Conservation (phyloP, 2,888 invertebrate species). For the Sinhomidia bicolor region DNA sequence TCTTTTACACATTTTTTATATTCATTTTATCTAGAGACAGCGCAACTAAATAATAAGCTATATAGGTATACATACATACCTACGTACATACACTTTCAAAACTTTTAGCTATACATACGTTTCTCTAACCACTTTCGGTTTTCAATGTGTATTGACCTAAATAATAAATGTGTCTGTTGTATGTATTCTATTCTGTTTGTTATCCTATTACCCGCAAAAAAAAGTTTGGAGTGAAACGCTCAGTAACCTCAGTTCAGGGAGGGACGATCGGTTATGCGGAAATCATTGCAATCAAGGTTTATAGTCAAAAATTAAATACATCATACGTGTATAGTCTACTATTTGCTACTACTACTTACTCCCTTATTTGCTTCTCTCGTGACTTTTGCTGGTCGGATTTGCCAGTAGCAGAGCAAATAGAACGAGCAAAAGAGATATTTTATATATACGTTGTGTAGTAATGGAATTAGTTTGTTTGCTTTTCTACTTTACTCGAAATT, state of each 20-base stretch:
- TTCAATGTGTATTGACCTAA: slow-evolving; percentile 15
- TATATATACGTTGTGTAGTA: neutral
- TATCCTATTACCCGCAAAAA: slow-evolving; percentile 7
- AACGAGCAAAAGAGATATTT: neutral
- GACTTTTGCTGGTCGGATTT: neutral
- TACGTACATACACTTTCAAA: too few species aligned
- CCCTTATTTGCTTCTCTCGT: neutral
- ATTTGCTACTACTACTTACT: too few species aligned
- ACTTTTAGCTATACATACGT: too few species aligned
- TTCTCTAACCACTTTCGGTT: neutral
- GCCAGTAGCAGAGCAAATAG: slow-evolving; percentile 29
- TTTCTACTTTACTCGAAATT: slow-evolving; percentile 7
- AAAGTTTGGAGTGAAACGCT: slow-evolving; percentile 93
- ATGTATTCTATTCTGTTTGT: slow-evolving; percentile 40
- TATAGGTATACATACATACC: too few species aligned
- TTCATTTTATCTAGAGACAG: too few species aligned
- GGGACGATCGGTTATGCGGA: slow-evolving; percentile 95
- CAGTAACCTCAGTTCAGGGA: slow-evolving; percentile 94
- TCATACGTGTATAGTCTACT: too few species aligned
- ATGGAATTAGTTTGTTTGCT: slow-evolving; percentile 3
- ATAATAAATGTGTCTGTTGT: slow-evolving; percentile 34
- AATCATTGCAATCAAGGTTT: slow-evolving; percentile 98
- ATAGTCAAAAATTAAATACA: neutral
- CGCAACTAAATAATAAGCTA: too few species aligned
- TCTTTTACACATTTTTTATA: too few species aligned